Evolutionary conservation across 1,140 invertebrate species (phyloP).

Genomic region (Druon quercuslanigerum): DNA sequence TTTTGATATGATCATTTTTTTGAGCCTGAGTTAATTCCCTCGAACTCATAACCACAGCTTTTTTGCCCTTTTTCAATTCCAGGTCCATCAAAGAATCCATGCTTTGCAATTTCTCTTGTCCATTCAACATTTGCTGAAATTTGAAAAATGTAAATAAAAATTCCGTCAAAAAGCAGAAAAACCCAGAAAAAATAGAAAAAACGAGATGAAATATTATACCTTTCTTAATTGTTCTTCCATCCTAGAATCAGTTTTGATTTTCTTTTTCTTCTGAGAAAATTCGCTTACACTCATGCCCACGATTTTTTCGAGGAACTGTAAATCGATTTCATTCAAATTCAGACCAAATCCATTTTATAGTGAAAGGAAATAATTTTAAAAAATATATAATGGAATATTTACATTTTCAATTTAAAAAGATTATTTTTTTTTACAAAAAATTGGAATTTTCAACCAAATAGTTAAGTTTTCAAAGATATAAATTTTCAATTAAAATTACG

Average conservation of each 20-base stretch:
- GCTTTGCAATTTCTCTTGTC: conserved; percentile 56
- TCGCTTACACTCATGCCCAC: conserved; percentile 61
- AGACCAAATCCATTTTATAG: no score
- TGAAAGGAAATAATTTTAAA: no score
- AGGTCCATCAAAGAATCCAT: conserved; percentile 65
- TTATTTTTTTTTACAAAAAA: no score
- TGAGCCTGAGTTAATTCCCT: conserved; percentile 52
- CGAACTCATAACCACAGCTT: conserved; percentile 56
- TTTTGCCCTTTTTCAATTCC: conserved; percentile 54
- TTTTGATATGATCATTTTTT: conserved; percentile 47
- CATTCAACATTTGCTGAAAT: conserved; percentile 57
- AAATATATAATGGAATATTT: no score
- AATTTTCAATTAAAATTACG: no score
- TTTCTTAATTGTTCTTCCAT: conserved; percentile 58
- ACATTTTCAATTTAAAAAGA: no score
- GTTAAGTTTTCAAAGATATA: no score
- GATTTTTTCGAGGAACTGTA: conserved; percentile 63
- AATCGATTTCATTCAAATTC: neutral
- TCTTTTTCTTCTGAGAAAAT: conserved; percentile 64
- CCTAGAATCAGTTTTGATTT: conserved; percentile 57
- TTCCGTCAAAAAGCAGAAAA: neutral
- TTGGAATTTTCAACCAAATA: no score
- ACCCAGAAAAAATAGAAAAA: no score
- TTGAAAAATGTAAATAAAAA: conserved; percentile 28
- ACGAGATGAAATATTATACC: conserved; percentile 45